A percentile compares a stretch with the other conserved stretches of the same genome.
Conservation (phyloP, 1,140 invertebrate genomes). For the Centruroides sculpturatus region DNA sequence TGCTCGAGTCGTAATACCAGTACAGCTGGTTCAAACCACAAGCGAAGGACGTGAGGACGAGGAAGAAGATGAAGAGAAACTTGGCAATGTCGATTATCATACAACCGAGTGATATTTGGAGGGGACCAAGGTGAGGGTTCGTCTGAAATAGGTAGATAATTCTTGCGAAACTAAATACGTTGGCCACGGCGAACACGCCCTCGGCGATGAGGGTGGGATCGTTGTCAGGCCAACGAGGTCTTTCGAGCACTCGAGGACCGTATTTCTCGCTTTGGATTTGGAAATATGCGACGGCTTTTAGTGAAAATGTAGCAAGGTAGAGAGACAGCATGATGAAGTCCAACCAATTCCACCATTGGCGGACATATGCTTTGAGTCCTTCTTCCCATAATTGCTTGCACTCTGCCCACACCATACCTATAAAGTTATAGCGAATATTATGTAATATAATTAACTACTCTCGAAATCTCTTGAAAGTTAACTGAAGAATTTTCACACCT, state of each 20-base stretch:
- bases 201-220: conserved; percentile 27
- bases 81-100: conserved; percentile 40
- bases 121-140: conserved; percentile 33
- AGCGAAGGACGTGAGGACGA: conserved; percentile 35
- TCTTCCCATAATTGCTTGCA: conserved; percentile 43
- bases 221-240: conserved; percentile 23
- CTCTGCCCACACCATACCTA: conserved; percentile 41
- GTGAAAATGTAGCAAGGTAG: conserved; percentile 38
- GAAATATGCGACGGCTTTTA: conserved; percentile 37
- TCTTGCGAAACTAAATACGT: conserved; percentile 25
- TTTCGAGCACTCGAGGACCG: conserved; percentile 7
- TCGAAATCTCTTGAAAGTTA: too few relatives aligned
- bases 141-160: conserved; percentile 34
- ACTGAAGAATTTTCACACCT: conserved; percentile 23
- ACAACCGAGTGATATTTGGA: conserved; percentile 38
- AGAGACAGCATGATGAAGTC: conserved; percentile 42
- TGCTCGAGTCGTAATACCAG: conserved; percentile 26
- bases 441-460: too few relatives aligned
- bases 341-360: conserved; percentile 44
- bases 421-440: neutral
- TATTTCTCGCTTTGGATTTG: conserved; percentile 21
- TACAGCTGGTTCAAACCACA: conserved; percentile 38
- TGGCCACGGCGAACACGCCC: conserved; percentile 26
- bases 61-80: conserved; percentile 38
- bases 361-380: conserved; percentile 37